phyloP scores from a whole-genome alignment of 2,113 vertebrate genomes.

The Trinectes maculatus region DNA sequence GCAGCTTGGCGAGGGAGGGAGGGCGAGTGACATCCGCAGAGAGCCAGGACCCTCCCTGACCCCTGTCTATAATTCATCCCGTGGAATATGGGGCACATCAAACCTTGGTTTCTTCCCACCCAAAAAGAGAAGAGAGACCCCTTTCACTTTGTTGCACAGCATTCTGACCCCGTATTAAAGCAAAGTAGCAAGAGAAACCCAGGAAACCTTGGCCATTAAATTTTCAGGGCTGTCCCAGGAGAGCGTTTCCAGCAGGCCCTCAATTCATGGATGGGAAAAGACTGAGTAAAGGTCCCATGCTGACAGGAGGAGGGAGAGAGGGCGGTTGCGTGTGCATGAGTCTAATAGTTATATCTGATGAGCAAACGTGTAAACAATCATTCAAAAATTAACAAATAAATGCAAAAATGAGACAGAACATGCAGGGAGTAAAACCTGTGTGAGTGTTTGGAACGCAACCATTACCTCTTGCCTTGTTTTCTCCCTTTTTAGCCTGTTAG shows the following conservation, averaged over 20 bases:
- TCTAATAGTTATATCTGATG: not conserved
- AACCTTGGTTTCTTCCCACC: constrained; percentile 68
- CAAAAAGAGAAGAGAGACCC: constrained; percentile 73
- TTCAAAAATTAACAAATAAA: constrained; percentile 75
- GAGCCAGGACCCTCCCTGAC: constrained; percentile 81
- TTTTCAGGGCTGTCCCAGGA: constrained; percentile 77
- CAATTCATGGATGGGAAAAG: constrained; percentile 42
- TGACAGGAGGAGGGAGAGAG: constrained; percentile 26
- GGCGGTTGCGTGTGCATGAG: not conserved
- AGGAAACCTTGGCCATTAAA: constrained; percentile 76
- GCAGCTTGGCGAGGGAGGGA: constrained; percentile 68
- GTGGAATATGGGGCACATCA: constrained; percentile 71
- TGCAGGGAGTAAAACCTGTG: constrained; percentile 10
- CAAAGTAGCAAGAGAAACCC: constrained; percentile 59
- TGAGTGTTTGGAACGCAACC: constrained; percentile 45
- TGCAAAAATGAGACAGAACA: constrained; percentile 7
- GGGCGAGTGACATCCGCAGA: constrained; percentile 77
- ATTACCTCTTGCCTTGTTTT: constrained; percentile 41
- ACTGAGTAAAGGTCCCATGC: constrained; percentile 30
- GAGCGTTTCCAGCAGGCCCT: constrained; percentile 51
- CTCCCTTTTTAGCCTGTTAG: constrained; percentile 42
- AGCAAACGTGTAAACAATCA: constrained; percentile 40
- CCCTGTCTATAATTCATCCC: constrained; percentile 86
- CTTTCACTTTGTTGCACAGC: constrained; percentile 74
- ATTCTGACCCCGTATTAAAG: constrained; percentile 83